These are phyloP conservation scores for Anomalospiza imberbis DNA, from an alignment of 2,797 vertebrate species.

Conservation along the genomic window DNA sequence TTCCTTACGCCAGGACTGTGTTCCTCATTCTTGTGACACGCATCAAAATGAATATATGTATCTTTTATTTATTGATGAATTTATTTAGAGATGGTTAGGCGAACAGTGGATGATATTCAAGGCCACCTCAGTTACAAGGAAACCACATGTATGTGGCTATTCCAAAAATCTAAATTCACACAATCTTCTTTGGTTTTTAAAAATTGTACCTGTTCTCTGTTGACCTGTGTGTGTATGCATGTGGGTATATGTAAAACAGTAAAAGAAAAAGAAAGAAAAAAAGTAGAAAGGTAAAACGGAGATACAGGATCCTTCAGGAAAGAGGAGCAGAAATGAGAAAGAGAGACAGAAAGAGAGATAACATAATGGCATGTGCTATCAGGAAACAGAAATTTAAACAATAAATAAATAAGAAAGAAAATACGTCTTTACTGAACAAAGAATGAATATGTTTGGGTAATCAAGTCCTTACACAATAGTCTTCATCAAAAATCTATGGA, in stretches of 20 bases:
- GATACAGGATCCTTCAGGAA: background rate
- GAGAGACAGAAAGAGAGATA: conserved; percentile 20
- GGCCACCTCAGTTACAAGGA: background rate
- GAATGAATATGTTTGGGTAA: conserved; percentile 43
- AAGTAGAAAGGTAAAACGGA: background rate
- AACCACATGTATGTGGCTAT: background rate
- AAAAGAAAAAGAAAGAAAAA: background rate
- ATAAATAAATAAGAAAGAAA: conserved; percentile 50
- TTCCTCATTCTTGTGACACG: conserved; percentile 24
- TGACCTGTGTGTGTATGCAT: background rate
- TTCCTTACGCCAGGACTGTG: background rate
- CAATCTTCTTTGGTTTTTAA: conserved; percentile 26
- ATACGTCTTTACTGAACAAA: background rate
- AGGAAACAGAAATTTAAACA: conserved; percentile 30
- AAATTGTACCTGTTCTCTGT: conserved; percentile 11
- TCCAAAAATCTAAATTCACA: background rate
- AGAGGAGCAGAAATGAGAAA: background rate
- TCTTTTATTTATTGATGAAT: background rate
- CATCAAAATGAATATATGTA: background rate
- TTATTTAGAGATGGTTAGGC: background rate
- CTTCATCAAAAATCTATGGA: conserved; percentile 90
- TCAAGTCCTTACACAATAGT: conserved; percentile 72
- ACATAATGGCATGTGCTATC: conserved; percentile 20
- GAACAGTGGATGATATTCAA: background rate
- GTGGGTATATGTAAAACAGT: background rate